Conservation (phyloP, 37 sponge, comb jelly and placozoan species). For the Bolinopsis microptera region DNA sequence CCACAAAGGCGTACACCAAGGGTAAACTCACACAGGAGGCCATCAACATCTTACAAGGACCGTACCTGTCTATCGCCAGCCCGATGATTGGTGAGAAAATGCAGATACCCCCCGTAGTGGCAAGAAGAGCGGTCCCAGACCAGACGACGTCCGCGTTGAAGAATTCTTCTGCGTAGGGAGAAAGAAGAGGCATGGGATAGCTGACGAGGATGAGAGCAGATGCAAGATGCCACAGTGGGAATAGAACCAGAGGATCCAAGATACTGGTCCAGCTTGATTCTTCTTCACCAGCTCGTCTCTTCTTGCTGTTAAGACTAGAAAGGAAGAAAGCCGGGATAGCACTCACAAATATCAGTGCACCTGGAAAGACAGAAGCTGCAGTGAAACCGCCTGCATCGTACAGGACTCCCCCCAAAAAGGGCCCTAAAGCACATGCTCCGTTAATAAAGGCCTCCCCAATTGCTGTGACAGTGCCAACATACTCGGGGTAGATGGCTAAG, state of each 20-base stretch:
- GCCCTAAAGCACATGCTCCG: conserved; percentile 25
- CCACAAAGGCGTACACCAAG: background rate
- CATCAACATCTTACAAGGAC: background rate
- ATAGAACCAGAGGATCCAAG: conserved; percentile 32
- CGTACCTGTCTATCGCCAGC: background rate
- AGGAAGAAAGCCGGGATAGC: background rate
- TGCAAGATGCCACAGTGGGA: background rate
- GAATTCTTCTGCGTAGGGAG: background rate
- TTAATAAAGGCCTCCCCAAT: conserved; percentile 25
- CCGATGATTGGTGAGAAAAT: background rate
- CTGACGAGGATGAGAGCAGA: background rate
- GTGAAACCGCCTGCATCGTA: background rate
- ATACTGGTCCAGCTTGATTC: background rate
- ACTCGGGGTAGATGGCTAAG: conserved; percentile 39
- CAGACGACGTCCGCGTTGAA: background rate
- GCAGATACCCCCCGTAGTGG: background rate
- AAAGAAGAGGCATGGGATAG: background rate
- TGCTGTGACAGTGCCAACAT: conserved; percentile 13
- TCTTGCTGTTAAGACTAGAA: background rate
- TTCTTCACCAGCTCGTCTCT: background rate
- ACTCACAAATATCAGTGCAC: background rate
- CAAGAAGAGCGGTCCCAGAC: background rate
- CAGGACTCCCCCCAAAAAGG: conserved; percentile 45
- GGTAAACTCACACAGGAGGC: background rate
- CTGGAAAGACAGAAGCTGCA: background rate